Conservation (phyloP, 2,113 vertebrate species). For the Varanus komodoensis region DNA sequence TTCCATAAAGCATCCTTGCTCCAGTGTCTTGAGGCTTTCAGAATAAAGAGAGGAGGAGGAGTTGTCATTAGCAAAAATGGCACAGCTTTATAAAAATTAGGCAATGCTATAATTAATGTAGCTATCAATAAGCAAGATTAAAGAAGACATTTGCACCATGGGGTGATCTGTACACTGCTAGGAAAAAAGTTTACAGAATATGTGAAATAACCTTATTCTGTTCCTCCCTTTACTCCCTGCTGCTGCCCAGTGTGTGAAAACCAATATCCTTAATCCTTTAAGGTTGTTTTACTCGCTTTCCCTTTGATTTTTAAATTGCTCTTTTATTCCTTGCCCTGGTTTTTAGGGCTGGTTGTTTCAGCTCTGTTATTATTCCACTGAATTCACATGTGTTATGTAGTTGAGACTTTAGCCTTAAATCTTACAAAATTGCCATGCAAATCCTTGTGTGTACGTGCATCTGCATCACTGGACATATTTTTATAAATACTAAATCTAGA, state of each 20-base stretch:
- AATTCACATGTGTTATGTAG: background rate
- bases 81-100: constrained; percentile 24
- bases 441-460: background rate
- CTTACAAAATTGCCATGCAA: background rate
- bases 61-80: background rate
- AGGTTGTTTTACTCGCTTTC: background rate
- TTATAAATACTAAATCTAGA: background rate
- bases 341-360: background rate
- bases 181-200: background rate
- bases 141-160: background rate
- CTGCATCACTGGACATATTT: background rate
- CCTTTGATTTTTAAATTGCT: background rate
- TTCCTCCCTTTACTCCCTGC: no score
- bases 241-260: background rate
- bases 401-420: background rate
- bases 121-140: background rate
- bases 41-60: constrained; percentile 21
- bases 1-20: background rate
- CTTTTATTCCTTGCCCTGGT: background rate
- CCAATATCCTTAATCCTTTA: constrained; percentile 3
- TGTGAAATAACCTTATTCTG: background rate
- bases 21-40: constrained; percentile 29
- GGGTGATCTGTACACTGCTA: background rate
- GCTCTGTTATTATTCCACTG: background rate
- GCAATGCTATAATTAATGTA: constrained; percentile 15